These are phyloP conservation scores for Aphodius granarius DNA, from an alignment of 2,888 invertebrate genomes.

Conservation along the genomic window DNA sequence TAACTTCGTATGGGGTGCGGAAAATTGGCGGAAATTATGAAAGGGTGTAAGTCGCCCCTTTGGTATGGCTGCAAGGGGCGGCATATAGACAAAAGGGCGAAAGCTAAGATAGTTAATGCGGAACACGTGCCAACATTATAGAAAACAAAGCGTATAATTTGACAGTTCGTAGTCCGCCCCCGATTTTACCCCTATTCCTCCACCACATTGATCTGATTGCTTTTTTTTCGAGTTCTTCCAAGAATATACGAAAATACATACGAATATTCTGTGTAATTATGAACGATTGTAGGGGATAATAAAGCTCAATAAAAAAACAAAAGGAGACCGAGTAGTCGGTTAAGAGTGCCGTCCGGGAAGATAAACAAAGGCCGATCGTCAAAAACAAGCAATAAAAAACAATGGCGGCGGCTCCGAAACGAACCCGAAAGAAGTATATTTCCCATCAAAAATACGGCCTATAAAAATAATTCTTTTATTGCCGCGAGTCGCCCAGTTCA, in stretches of 20 bases:
- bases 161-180: not conserved
- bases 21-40: not conserved
- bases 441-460: constrained; percentile 24
- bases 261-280: not conserved
- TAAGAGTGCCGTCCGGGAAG: not conserved
- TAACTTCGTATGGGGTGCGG: not conserved
- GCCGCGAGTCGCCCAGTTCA: constrained; percentile 3
- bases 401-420: constrained; percentile 4
- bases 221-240: not conserved
- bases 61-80: not conserved
- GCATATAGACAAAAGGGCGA: no score
- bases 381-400: constrained; percentile 22
- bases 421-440: constrained; percentile 18
- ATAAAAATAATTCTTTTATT: constrained; percentile 26
- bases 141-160: not conserved
- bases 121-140: not conserved
- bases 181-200: not conserved
- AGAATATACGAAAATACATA: not conserved
- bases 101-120: not conserved
- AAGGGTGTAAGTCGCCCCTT: not conserved
- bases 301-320: no score
- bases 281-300: not conserved
- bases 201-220: not conserved
- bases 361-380: not conserved
- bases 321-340: not conserved